Base-by-base conservation (phyloP, 1,140 invertebrate genomes). In the Meteorus sp. region DNA sequence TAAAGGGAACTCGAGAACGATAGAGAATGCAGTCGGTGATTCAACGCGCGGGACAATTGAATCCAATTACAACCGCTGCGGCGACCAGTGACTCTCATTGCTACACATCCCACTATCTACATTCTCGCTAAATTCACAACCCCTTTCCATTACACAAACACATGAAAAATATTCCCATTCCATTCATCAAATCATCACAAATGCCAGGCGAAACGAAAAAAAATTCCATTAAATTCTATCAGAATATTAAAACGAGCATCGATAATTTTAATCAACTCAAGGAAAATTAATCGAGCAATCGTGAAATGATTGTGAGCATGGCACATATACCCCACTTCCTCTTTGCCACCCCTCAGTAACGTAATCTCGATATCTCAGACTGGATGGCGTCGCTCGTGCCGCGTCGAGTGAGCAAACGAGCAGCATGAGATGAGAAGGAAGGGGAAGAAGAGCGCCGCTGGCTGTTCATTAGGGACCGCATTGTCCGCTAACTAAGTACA, bases 401-500 rank as follows among this genome's bases (percentile, higher is more conserved):
- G 29, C 29, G 29, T 35, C 6, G 37, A 20, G 20, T 33, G 50
- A 33, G 27, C 15, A 19, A 25, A 54, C 29, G 27, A 22, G 27
- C 31, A 22, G 35, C 27, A n/a, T 2, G 22, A 41, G 48, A 19
- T 48, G 22, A 51, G 29, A 41, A 56, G 44, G 15, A 41, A 39
- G 56, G n/a, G 53, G 56, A 39, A 52, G 67, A 59, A 71, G 67
- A 72, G 70, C 72, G 74, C 76, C 77, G 73, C 75, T 74, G 75
- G 75, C 75, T 79, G 76, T 80, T 79, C 77, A 77, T 80, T 80
- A 79, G 77, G 73, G 75, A 72, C 71, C 69, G 72, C 76, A 80
- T 80, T 80, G 77, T 80, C 78, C 77, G 77, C 69, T 80, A 80
- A 80, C 78, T 78, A 80, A 80, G 78, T 79, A 76, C 75, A 72